Percentiles rank a stretch among this genome's conserved stretches.
Conservation (phyloP, 2,888 invertebrate genomes). For the Lathronympha strigana region DNA sequence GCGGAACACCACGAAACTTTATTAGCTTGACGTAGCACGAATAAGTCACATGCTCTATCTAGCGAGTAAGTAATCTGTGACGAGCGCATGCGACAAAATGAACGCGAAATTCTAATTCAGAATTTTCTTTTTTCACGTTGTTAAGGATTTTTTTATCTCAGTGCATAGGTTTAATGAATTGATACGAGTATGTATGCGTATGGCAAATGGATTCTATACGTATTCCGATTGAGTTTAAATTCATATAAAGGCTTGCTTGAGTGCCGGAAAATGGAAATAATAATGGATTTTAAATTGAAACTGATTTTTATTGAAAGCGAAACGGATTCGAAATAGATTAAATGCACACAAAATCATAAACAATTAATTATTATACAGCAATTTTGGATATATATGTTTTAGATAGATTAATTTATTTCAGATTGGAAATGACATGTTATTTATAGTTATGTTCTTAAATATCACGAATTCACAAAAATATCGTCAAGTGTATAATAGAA, state of each 20-base stretch:
- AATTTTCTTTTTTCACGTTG: constrained; percentile 16
- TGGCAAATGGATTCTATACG: not conserved
- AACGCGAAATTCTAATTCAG: constrained; percentile 16
- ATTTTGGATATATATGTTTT: too few species aligned
- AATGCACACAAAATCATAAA: too few species aligned
- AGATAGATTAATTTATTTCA: too few species aligned
- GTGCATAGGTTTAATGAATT: not conserved
- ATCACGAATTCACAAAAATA: too few species aligned
- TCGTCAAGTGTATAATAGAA: too few species aligned
- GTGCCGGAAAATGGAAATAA: not conserved
- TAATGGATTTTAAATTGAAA: not conserved
- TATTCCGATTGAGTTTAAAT: not conserved
- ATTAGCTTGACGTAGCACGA: not conserved
- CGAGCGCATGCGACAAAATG: constrained; percentile 5
- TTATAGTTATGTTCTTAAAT: too few species aligned
- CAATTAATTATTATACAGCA: too few species aligned
- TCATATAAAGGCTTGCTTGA: not conserved
- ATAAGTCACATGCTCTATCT: not conserved
- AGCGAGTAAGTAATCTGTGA: not conserved
- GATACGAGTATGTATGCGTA: constrained; percentile 10
- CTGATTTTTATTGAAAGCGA: not conserved
- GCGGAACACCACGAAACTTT: not conserved
- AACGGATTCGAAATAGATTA: too few species aligned
- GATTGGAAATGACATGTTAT: too few species aligned
- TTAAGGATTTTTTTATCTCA: constrained; percentile 14